A percentile compares a stretch with the other conserved stretches of the same genome.
Evolutionary conservation across 1,140 invertebrate genomes (phyloP).

Genomic region (Drosophila aff.): DNA sequence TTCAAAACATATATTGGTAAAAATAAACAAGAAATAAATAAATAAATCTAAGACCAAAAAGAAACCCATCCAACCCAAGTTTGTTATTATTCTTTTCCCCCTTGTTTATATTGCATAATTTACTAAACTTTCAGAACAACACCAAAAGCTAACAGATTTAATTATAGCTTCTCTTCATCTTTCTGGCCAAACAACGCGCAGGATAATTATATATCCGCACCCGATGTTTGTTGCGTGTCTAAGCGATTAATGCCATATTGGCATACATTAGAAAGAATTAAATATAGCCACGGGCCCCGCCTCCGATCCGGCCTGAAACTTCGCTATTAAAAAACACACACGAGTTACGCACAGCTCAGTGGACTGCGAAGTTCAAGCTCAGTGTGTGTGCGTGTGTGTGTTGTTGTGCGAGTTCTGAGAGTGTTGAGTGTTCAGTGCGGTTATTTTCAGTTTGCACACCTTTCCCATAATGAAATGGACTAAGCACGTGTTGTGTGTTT

Average conservation of each 20-base stretch:
- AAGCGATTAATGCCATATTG: constrained; percentile 41
- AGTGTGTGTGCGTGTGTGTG: neutral
- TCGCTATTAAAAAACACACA: neutral
- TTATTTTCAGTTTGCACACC: constrained; percentile 75
- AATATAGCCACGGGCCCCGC: constrained; percentile 14
- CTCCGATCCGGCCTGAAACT: constrained; percentile 32
- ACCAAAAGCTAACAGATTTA: constrained; percentile 2
- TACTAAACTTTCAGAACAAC: constrained; percentile 1
- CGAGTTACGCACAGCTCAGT: constrained; percentile 41
- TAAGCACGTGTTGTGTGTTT: constrained; percentile 78
- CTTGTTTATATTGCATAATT: constrained; percentile 3
- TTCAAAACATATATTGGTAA: neutral
- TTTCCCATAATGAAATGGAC: constrained; percentile 48
- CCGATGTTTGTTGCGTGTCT: constrained; percentile 31
- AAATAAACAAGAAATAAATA: neutral
- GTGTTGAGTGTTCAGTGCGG: constrained; percentile 26
- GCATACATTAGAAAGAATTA: constrained; percentile 45
- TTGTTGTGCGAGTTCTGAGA: constrained; percentile 10
- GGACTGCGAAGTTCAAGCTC: constrained; percentile 48
- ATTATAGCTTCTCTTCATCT: constrained; percentile 32
- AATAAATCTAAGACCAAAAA: neutral
- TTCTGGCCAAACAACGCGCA: constrained; percentile 27
- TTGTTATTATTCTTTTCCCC: neutral
- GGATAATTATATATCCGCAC: constrained; percentile 26
- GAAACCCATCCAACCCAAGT: neutral